phyloP scores from a whole-genome alignment of 2,797 vertebrate species.

The Hippoglossus hippoglossus region DNA sequence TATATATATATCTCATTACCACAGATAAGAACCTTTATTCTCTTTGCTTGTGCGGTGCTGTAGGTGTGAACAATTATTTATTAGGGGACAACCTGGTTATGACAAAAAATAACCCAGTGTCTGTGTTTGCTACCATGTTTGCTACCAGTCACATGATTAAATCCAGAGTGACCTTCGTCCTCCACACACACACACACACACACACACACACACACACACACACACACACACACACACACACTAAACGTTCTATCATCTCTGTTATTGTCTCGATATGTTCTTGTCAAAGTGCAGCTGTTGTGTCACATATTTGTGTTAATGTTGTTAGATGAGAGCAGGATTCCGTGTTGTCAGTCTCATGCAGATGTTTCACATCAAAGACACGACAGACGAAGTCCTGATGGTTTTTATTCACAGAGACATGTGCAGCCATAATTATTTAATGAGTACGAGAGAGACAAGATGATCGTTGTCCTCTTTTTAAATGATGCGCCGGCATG shows the following conservation, averaged over 20 bases:
- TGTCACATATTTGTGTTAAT: background rate
- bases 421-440: background rate
- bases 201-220: background rate
- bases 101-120: too few relatives aligned
- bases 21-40: too few relatives aligned
- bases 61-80: too few relatives aligned
- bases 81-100: too few relatives aligned
- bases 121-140: background rate
- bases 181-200: too few relatives aligned
- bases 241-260: background rate
- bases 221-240: background rate
- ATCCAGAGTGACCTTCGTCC: too few relatives aligned
- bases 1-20: too few relatives aligned
- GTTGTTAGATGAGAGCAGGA: background rate
- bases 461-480: too few relatives aligned
- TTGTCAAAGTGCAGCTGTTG: background rate
- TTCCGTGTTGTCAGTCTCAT: background rate
- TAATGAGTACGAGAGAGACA: background rate
- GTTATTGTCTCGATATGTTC: background rate
- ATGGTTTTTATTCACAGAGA: background rate
- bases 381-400: background rate
- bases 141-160: too few relatives aligned
- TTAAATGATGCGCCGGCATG: too few relatives aligned
- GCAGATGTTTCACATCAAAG: background rate
- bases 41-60: too few relatives aligned